Evolutionary conservation across 2,888 invertebrate genomes (phyloP), one percentile per base, ranked within the genome.

Genomic region (Ferdinandea cuprea): DNA sequence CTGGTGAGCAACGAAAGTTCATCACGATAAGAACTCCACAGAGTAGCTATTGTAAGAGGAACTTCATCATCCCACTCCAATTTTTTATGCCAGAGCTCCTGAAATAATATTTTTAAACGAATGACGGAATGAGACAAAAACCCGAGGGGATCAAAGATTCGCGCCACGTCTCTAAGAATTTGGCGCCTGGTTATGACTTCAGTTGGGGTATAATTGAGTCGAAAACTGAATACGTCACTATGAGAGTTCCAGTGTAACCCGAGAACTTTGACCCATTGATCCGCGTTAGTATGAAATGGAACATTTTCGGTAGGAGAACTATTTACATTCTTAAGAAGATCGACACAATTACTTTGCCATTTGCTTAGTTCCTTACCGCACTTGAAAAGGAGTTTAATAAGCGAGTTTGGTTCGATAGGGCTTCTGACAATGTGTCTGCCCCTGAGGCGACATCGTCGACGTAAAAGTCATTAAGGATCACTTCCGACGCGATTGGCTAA

Each of bases 291-390:
- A n/a, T n/a, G n/a, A n/a, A n/a, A n/a, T n/a, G n/a, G n/a, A n/a
- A n/a, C n/a, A n/a, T n/a, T n/a, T n/a, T n/a, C n/a, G n/a, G n/a
- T n/a, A n/a, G n/a, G n/a, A n/a, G n/a, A n/a, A n/a, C n/a, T n/a
- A n/a, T n/a, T n/a, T n/a, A n/a, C n/a, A n/a, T n/a, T n/a, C n/a
- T n/a, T n/a, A n/a, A n/a, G n/a, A n/a, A n/a, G n/a, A n/a, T n/a
- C n/a, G n/a, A n/a, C n/a, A n/a, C n/a, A n/a, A n/a, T n/a, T n/a
- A n/a, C n/a, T 35, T 35, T 40, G 40, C 40, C 40, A 40, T 40
- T 40, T 40, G 40, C 40, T 40, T 15, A 40, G 13, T 40, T 13
- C 13, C 30, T 83, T 76, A 0, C 79, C 85, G 7, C 76, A 78
- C 1, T 72, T 72, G 2, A 13, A 25, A 5, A 85, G 32, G 0